These are phyloP conservation scores for Champsocephalus gunnari DNA, from an alignment of 2,797 vertebrate genomes.

Conservation along the genomic window DNA sequence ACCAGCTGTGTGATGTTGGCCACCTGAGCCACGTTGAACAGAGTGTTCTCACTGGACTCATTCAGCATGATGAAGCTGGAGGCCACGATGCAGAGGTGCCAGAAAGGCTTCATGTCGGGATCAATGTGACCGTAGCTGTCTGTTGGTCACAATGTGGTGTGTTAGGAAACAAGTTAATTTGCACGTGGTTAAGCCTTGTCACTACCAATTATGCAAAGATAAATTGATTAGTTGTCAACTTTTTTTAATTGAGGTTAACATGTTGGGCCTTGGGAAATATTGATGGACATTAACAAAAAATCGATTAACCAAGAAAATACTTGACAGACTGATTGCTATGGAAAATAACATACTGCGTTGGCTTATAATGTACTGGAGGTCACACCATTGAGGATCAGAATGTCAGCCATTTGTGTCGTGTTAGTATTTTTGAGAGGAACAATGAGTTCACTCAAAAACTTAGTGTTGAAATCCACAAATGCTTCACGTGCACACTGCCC, in stretches of 20 bases:
- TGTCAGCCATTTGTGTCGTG: neutral
- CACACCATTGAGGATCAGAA: neutral
- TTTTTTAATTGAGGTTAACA: too few relatives aligned
- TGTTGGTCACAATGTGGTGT: conserved; percentile 57
- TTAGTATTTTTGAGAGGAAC: neutral
- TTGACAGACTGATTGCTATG: too few relatives aligned
- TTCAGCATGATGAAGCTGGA: conserved; percentile 90
- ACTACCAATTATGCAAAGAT: too few relatives aligned
- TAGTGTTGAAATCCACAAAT: conserved; percentile 18
- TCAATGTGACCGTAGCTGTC: conserved; percentile 88
- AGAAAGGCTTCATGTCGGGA: conserved; percentile 88
- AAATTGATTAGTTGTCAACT: too few relatives aligned
- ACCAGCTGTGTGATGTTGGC: conserved; percentile 92
- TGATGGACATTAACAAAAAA: too few relatives aligned
- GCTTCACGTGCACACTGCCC: neutral
- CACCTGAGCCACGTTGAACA: conserved; percentile 89
- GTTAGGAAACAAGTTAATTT: neutral
- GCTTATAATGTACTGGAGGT: neutral
- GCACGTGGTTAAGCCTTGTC: neutral
- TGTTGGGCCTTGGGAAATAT: too few relatives aligned
- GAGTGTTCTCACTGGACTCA: conserved; percentile 90
- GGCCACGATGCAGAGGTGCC: conserved; percentile 84
- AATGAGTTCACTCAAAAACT: neutral
- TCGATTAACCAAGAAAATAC: too few relatives aligned
- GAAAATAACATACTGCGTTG: neutral